Evolutionary conservation across 1,140 invertebrate species (phyloP), one percentile per base, ranked within the genome.

Genomic region (Drosophila mayri): DNA sequence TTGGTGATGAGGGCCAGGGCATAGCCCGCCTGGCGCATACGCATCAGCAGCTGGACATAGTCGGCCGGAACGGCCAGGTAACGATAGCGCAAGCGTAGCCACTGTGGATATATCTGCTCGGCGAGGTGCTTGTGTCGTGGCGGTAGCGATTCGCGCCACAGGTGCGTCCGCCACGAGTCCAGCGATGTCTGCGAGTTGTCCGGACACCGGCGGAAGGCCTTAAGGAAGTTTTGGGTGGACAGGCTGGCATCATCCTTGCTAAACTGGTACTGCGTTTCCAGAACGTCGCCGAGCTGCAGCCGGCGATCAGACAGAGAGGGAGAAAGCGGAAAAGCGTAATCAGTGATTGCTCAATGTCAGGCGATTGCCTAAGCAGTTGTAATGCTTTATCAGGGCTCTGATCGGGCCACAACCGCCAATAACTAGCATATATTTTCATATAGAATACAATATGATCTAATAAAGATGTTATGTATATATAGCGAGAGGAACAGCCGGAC

Each of bases 1-100:
- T 97, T 97, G 55, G 96, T 97, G 83, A 97, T 97, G 66, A 98
- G 93, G 49, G 95, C 96, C 65, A 97, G 92, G 58, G 95, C 93
- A 92, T 96, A 97, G 79, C 95, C 95, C 86, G 95, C 94, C 76
- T 94, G 93, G 77, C 83, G 90, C 68, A 93, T 93, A 41, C 95
- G 94, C 74, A 93, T 93, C 44, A 97, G 93, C 64, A 97, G 93
- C 41, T 94, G 93, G 73, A 95, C 93, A 46, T 96, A 95, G 57
- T 96, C 95, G 25, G 95, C 92, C 4, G 94, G 91, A 61, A 96
- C 86, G 58, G 94, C 94, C 91, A 97, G 91, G 92, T 95, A 95
- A 66, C 95, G 94, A 92, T 97, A 97, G 77, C 97, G 95, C 63
- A 97, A 93, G 76, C 95, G 94, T 68, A 97, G 92, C 97, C 97